phyloP scores from a whole-genome alignment of 2,888 invertebrate genomes.

The Scrobipalpa atriplicella region DNA sequence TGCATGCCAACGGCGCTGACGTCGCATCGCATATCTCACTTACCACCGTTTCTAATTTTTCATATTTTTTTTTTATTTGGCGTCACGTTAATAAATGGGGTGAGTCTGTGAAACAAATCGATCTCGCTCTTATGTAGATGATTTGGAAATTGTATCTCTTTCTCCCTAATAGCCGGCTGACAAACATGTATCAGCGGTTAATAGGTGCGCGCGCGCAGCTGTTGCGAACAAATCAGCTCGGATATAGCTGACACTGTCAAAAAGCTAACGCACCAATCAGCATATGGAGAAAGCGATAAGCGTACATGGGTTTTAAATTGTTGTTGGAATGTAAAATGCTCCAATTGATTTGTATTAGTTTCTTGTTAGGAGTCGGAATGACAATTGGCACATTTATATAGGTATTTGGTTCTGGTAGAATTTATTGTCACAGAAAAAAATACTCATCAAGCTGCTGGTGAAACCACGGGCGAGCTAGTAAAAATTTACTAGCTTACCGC shows the following conservation, averaged over 20 bases:
- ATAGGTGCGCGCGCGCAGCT: constrained; percentile 81
- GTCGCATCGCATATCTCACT: constrained; percentile 55
- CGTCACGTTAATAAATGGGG: constrained; percentile 76
- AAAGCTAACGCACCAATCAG: constrained; percentile 65
- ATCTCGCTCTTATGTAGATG: constrained; percentile 76
- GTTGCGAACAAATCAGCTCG: constrained; percentile 82
- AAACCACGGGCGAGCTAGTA: too few species aligned
- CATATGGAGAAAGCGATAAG: constrained; percentile 51
- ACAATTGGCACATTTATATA: too few species aligned
- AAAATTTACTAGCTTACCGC: too few species aligned
- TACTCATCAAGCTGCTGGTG: too few species aligned
- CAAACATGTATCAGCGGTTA: constrained; percentile 83
- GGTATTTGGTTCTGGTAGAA: too few species aligned
- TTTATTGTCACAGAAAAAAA: too few species aligned
- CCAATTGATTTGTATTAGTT: too few species aligned
- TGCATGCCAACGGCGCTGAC: constrained; percentile 63
- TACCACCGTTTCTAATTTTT: constrained; percentile 71
- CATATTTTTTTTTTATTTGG: constrained; percentile 74
- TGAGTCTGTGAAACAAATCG: constrained; percentile 77
- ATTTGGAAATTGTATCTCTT: constrained; percentile 75
- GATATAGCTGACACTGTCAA: constrained; percentile 82
- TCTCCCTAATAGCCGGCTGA: constrained; percentile 82
- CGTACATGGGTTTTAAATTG: constrained; percentile 38
- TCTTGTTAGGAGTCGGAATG: too few species aligned
- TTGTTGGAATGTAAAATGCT: neutral